A percentile compares a stretch with the other conserved stretches of the same genome.
Conservation (phyloP, 2,797 vertebrate genomes). For the Sebastes minor region DNA sequence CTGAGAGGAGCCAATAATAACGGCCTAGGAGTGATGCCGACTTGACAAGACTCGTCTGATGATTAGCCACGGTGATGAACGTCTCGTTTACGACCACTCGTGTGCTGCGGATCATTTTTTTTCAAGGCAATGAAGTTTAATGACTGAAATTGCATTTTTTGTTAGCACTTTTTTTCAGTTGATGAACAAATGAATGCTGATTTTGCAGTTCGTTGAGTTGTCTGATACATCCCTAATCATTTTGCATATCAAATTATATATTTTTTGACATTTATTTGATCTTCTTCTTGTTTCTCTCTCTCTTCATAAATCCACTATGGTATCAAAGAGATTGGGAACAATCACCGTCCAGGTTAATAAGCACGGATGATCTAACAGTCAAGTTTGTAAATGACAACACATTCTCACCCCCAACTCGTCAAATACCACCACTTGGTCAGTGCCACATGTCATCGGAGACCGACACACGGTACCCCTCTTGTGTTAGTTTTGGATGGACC, state of each 20-base stretch:
- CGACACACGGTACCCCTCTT: too few species aligned
- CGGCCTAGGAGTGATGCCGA: constrained; percentile 47
- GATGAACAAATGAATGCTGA: constrained; percentile 28
- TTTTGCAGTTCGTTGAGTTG: constrained; percentile 26
- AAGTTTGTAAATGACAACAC: constrained; percentile 5
- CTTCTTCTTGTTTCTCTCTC: not conserved
- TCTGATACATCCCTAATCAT: constrained; percentile 2
- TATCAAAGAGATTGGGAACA: constrained; percentile 23
- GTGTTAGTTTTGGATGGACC: too few species aligned
- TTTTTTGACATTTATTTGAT: constrained; percentile 29
- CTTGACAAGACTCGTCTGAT: constrained; percentile 62
- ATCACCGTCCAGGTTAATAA: constrained; percentile 36
- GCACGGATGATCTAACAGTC: not conserved
- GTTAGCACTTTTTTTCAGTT: not conserved
- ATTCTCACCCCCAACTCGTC: too few species aligned
- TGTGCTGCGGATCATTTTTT: constrained; percentile 24
- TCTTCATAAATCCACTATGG: not conserved
- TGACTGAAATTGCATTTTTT: not conserved
- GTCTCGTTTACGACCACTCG: constrained; percentile 34
- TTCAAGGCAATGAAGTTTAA: constrained; percentile 18
- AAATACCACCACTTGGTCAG: too few species aligned
- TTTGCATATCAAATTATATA: not conserved
- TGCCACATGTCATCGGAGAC: too few species aligned
- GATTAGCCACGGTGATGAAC: constrained; percentile 53
- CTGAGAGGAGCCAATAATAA: constrained; percentile 60